A percentile compares a stretch with the other conserved stretches of the same genome.
Evolutionary conservation across 1,140 invertebrate genomes (phyloP).

Genomic region (Mercenaria mercenaria): DNA sequence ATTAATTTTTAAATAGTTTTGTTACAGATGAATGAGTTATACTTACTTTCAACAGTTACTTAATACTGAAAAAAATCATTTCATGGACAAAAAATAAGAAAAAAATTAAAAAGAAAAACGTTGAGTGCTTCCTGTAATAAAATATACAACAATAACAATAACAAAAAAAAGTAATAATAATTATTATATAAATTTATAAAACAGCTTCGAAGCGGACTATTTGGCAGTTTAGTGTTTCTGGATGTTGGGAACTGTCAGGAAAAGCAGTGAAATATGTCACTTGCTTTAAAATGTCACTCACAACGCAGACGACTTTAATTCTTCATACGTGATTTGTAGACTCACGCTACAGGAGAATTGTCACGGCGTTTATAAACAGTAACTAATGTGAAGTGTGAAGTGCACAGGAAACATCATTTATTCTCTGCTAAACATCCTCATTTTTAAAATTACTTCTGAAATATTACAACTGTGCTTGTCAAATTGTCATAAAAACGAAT

Average conservation of each 20-base stretch:
- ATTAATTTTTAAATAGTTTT: too few relatives aligned
- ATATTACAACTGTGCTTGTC: neutral
- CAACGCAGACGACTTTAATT: neutral
- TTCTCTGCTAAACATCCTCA: neutral
- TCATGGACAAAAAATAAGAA: too few relatives aligned
- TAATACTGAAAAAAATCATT: too few relatives aligned
- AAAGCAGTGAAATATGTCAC: neutral
- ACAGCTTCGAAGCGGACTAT: too few relatives aligned
- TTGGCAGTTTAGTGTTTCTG: neutral
- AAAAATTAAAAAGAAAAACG: too few relatives aligned
- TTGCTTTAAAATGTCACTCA: constrained; percentile 15
- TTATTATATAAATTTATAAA: too few relatives aligned
- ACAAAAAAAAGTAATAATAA: too few relatives aligned
- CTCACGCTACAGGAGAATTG: neutral
- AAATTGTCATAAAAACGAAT: neutral
- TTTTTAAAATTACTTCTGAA: neutral
- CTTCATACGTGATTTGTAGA: neutral
- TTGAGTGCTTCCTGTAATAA: neutral
- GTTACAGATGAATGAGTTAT: too few relatives aligned
- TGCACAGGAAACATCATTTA: constrained; percentile 22
- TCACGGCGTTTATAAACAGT: neutral
- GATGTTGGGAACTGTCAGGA: constrained; percentile 11
- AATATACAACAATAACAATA: neutral
- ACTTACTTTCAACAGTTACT: too few relatives aligned
- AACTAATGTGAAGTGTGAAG: neutral